Percentiles rank a stretch among this genome's conserved stretches.
phyloP scores from a whole-genome alignment of 1,140 invertebrate genomes.

The Colletes latitarsis region DNA sequence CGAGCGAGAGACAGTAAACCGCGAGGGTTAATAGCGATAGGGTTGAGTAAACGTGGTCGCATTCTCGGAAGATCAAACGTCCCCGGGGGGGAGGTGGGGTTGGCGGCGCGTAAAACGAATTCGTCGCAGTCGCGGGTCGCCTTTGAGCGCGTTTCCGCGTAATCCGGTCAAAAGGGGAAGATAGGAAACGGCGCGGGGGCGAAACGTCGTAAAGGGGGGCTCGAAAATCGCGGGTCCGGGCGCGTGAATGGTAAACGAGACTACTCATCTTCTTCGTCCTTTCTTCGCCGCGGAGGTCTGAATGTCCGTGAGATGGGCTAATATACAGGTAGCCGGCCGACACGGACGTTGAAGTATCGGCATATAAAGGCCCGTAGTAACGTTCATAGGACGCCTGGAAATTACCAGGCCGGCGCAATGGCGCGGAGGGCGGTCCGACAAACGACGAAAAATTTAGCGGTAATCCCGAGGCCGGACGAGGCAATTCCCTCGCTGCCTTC shows the following conservation, averaged over 20 bases:
- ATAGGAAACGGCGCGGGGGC: background rate
- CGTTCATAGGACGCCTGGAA: conserved; percentile 36
- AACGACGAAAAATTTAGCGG: conserved; percentile 74
- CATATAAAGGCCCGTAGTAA: conserved; percentile 52
- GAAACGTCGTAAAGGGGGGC: background rate
- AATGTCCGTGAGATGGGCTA: conserved; percentile 25
- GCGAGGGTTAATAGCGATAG: no score
- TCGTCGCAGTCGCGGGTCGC: background rate
- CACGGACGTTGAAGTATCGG: conserved; percentile 51
- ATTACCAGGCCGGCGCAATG: conserved; percentile 46
- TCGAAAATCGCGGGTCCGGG: conserved; percentile 19
- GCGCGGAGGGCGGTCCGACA: conserved; percentile 23
- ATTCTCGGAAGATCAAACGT: background rate
- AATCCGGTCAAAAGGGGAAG: conserved; percentile 34
- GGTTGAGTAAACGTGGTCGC: background rate
- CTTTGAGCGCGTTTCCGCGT: conserved; percentile 10
- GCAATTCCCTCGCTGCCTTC: conserved; percentile 65
- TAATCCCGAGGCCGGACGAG: conserved; percentile 67
- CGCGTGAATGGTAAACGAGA: conserved; percentile 42
- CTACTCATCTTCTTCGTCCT: conserved; percentile 20
- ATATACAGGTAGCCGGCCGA: background rate
- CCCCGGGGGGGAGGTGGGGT: no score
- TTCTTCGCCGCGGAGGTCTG: conserved; percentile 19
- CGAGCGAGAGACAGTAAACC: no score
- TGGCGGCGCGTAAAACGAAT: conserved; percentile 21